Conservation (phyloP, 1,140 invertebrate species). For the Schlechtendalia chinensis region DNA sequence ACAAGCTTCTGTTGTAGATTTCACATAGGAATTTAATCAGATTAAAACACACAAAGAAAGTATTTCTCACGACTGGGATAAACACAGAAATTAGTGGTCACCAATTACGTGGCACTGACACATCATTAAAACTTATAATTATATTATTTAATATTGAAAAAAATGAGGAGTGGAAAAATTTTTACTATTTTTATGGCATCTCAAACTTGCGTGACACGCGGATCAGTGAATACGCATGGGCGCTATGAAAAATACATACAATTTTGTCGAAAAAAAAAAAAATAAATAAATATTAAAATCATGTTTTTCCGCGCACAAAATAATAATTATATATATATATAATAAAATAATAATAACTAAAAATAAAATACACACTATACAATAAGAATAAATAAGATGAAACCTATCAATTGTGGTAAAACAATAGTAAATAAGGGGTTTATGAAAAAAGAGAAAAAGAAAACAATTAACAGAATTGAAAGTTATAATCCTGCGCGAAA, state of each 20-base stretch:
- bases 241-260: conserved; percentile 1
- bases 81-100: not conserved
- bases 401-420: not conserved
- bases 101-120: not conserved
- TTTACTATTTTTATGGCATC: conserved; percentile 34
- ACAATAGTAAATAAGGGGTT: conserved; percentile 14
- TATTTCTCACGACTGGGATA: not conserved
- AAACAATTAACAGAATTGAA: conserved; percentile 15
- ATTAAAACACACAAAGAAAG: conserved; percentile 14
- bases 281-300: conserved; percentile 25
- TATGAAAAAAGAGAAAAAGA: not conserved
- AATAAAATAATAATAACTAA: conserved; percentile 48
- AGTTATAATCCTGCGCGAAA: not conserved
- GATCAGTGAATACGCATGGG: not conserved
- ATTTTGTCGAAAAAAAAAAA: conserved; percentile 37
- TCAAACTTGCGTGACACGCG: conserved; percentile 1
- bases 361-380: conserved; percentile 50
- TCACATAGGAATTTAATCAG: conserved; percentile 13
- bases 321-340: conserved; percentile 37
- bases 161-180: not conserved
- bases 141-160: not conserved
- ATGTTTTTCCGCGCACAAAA: conserved; percentile 26
- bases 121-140: not conserved
- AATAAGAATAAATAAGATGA: conserved; percentile 49
- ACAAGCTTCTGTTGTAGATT: conserved; percentile 9